A percentile compares a stretch with the other conserved stretches of the same genome.
Conservation (phyloP, 1,140 invertebrate species). For the Ceratosolen solmsi region DNA sequence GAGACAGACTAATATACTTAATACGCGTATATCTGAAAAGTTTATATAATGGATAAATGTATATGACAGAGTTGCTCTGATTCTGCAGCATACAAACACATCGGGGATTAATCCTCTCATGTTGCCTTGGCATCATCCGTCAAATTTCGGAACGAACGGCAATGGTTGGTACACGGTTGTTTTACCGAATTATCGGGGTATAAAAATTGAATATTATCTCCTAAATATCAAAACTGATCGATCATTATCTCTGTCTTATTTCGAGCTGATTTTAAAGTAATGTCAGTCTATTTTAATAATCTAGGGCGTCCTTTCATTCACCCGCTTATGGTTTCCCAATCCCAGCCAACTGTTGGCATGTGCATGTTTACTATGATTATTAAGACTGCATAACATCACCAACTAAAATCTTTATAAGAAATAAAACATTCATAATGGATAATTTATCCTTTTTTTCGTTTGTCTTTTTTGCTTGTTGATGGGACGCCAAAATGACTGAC, state of each 20-base stretch:
- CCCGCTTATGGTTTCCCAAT: too few species aligned
- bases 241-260: too few species aligned
- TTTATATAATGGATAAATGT: neutral
- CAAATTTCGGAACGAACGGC: too few species aligned
- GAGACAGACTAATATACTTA: neutral
- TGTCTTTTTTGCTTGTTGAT: neutral
- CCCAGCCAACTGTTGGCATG: neutral
- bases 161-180: conserved; percentile 49
- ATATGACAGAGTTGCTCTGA: neutral
- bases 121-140: too few species aligned
- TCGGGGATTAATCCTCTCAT: conserved; percentile 33
- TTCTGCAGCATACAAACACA: neutral
- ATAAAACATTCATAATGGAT: too few species aligned
- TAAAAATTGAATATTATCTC: conserved; percentile 49
- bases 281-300: conserved; percentile 28
- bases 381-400: too few species aligned
- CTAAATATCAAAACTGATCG: too few species aligned
- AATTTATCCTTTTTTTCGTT: neutral
- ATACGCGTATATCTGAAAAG: neutral
- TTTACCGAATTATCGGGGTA: conserved; percentile 56
- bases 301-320: neutral
- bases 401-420: too few species aligned
- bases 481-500: neutral
- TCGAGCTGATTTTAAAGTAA: neutral
- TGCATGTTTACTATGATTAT: conserved; percentile 21